Conservation (phyloP, 2,888 invertebrate species). For the Caenorhabditis sp. region DNA sequence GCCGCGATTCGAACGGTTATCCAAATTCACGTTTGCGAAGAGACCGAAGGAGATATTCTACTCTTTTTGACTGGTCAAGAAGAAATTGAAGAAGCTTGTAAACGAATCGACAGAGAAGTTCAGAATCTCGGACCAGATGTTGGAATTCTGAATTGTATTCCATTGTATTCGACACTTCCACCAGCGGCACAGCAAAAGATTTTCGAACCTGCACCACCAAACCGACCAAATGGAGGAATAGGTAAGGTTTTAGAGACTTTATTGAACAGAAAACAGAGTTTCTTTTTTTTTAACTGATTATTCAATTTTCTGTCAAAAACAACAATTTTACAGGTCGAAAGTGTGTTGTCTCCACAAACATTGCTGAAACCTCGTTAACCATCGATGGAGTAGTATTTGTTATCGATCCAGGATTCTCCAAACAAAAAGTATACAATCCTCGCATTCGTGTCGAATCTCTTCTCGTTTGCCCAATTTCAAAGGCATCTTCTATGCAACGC, state of each 20-base stretch:
- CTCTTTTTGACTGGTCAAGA: conserved; percentile 86
- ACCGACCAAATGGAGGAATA: conserved; percentile 85
- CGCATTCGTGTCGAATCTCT: conserved; percentile 92
- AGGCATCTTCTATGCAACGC: conserved; percentile 97
- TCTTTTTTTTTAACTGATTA: background rate
- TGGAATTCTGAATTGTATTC: conserved; percentile 96
- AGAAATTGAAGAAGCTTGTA: conserved; percentile 99
- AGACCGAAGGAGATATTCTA: conserved; percentile 82
- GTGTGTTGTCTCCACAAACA: conserved; percentile 93
- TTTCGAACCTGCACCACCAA: conserved; percentile 94
- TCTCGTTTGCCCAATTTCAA: conserved; percentile 96
- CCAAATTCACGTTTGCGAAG: conserved; percentile 87
- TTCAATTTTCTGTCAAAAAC: background rate
- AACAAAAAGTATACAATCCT: conserved; percentile 93
- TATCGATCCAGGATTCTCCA: conserved; percentile 98
- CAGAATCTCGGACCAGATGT: conserved; percentile 89
- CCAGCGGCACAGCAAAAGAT: conserved; percentile 88
- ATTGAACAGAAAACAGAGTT: background rate
- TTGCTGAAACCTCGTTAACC: conserved; percentile 97
- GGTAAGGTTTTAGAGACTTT: conserved; percentile 73
- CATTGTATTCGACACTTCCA: conserved; percentile 95
- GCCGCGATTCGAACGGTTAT: conserved; percentile 97
- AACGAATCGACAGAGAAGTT: conserved; percentile 91
- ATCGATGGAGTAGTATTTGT: conserved; percentile 99
- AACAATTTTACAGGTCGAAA: conserved; percentile 58